Percentiles rank a stretch among this genome's conserved stretches.
Conservation (phyloP, 2,113 vertebrate species). For the Zosterops japonicus region DNA sequence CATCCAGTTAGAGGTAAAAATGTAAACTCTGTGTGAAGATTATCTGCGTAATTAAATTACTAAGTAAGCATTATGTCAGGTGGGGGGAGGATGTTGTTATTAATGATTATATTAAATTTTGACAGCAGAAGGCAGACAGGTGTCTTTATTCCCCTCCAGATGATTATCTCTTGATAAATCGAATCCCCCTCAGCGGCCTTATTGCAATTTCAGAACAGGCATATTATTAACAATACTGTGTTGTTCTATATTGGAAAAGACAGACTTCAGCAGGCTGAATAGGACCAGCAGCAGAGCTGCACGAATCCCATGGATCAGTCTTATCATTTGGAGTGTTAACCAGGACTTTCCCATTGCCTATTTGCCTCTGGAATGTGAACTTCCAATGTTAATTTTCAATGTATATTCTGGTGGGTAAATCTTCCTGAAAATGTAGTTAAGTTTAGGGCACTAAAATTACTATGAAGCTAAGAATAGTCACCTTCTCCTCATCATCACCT, state of each 20-base stretch:
- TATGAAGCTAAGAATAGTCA: neutral
- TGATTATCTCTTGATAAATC: conserved; percentile 25
- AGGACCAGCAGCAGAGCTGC: neutral
- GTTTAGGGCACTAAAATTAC: neutral
- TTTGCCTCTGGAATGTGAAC: neutral
- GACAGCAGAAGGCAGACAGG: conserved; percentile 12
- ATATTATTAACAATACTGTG: neutral
- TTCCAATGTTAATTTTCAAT: neutral
- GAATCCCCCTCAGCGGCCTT: neutral
- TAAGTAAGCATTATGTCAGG: neutral
- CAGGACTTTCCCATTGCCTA: neutral
- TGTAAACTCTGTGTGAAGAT: neutral
- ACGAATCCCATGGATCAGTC: neutral
- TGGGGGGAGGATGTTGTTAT: neutral
- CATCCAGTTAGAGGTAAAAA: neutral
- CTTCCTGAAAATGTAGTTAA: neutral
- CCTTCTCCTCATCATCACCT: neutral
- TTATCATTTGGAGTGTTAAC: neutral
- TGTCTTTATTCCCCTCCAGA: conserved; percentile 3
- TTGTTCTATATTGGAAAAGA: neutral
- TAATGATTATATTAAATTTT: conserved; percentile 30
- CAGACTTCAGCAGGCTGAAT: neutral
- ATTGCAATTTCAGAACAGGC: neutral
- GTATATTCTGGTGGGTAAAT: neutral
- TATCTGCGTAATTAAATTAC: conserved; percentile 36